Percentiles rank a stretch among this genome's conserved stretches.
phyloP scores from a whole-genome alignment of 2,113 vertebrate genomes.

The Cnemophilus loriae region DNA sequence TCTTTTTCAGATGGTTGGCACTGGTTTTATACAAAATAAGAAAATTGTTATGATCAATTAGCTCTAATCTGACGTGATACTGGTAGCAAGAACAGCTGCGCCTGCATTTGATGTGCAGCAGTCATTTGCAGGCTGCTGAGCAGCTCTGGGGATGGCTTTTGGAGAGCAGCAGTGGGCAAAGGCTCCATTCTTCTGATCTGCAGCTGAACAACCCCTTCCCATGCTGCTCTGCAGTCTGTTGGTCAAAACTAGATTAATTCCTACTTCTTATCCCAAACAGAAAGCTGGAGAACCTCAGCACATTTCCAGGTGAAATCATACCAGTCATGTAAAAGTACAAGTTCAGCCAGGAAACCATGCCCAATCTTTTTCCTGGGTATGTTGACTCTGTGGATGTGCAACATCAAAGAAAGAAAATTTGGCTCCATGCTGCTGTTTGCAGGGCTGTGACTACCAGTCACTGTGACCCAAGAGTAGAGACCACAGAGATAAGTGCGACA shows the following conservation, averaged over 20 bases:
- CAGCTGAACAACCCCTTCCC: background rate
- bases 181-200: background rate
- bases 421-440: background rate
- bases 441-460: background rate
- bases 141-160: background rate
- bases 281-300: background rate
- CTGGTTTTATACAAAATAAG: background rate
- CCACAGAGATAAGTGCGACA: background rate
- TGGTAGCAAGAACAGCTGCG: background rate
- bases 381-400: background rate
- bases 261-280: background rate
- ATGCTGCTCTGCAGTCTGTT: background rate
- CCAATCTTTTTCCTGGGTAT: rapidly evolving
- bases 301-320: background rate
- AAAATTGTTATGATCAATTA: background rate
- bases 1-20: background rate
- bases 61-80: background rate
- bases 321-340: background rate
- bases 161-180: background rate
- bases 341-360: background rate
- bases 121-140: background rate
- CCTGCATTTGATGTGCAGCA: background rate
- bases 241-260: background rate
- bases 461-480: background rate
- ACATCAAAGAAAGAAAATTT: background rate